Base-by-base conservation (phyloP, 2,797 vertebrate genomes). In the Tragelaphus eurycerus region DNA sequence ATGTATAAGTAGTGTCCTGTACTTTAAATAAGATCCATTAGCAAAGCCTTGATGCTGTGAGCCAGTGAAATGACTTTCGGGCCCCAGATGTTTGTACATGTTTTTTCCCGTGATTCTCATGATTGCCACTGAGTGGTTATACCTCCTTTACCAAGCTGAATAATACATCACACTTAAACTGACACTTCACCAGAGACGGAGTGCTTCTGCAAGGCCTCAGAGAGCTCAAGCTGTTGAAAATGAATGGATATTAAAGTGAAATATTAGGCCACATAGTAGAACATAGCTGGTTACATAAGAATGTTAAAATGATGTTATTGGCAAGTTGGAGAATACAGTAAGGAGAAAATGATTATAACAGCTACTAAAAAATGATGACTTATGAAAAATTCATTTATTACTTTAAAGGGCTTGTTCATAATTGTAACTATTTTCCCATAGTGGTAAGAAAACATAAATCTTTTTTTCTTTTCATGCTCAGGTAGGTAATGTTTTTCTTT, bases 231-330 rank as follows among this genome's bases (percentile, higher is more conserved):
- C 83, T 97, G 93, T 95, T 90, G 97, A 98, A 98, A 98, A 95
- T 90, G 98, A 98, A 98, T 96, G 97, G 95, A 95, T 98, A 98
- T 98, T 98, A 98, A 98, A 98, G 91, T 98, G 98, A 98, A 98
- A 96, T 97, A 98, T 97, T 97, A 92, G 97, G 25, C 88, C 95
- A 86, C 92, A 84, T 46, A 96, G 67, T 95, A 27, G 96, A 98
- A 60, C 92, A 97, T 96, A 67, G 76, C 54, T 97, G 97, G 38
- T 95, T 98, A 96, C 91, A 95, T 96, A 96, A 97, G 83, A 98
- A 97, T 96, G 86, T 95, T 97, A 96, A 97, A 98, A 98, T 92
- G 90, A 97, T 98, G 94, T 97, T 98, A 95, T 97, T 97, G 96
- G 89, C 95, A 97, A 96, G 87, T 93, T 98, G 95, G 78, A 97